Percentiles rank a stretch among this genome's conserved stretches.
Evolutionary conservation across 2,113 vertebrate genomes (phyloP).

Genomic region (Pungitius pungitius): DNA sequence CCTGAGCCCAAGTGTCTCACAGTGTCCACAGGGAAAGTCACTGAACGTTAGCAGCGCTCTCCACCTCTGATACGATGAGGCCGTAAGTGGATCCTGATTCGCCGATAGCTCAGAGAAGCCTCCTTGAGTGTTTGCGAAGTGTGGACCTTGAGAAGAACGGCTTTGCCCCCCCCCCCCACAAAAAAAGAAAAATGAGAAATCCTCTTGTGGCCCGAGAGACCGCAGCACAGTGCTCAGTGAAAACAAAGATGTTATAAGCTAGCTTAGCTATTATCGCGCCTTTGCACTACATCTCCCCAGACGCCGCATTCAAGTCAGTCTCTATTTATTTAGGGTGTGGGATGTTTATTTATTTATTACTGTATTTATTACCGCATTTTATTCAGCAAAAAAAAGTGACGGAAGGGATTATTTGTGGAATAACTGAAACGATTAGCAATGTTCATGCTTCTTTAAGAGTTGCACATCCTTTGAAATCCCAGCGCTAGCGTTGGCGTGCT

Average conservation of each 20-base stretch:
- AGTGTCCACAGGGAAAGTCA: constrained; percentile 59
- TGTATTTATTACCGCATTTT: constrained; percentile 72
- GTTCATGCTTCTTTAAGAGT: constrained; percentile 56
- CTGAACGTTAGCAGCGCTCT: constrained; percentile 49
- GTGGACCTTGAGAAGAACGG: constrained; percentile 75
- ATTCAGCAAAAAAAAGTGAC: constrained; percentile 82
- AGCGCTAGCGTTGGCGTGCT: constrained; percentile 51
- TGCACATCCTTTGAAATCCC: constrained; percentile 61
- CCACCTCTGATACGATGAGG: constrained; percentile 45
- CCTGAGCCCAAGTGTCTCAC: constrained; percentile 64
- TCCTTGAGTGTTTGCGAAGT: constrained; percentile 72
- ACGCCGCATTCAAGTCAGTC: constrained; percentile 92
- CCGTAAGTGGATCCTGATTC: constrained; percentile 62
- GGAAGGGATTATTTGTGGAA: constrained; percentile 99
- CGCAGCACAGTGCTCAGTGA: constrained; percentile 72
- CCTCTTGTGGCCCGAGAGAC: constrained; percentile 78
- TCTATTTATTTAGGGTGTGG: constrained; percentile 72
- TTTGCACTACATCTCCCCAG: constrained; percentile 87
- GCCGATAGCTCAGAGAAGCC: constrained; percentile 60
- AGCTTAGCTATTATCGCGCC: constrained; percentile 84
- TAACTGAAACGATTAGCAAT: constrained; percentile 79
- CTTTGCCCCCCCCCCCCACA: constrained; percentile 59
- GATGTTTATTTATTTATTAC: constrained; percentile 79
- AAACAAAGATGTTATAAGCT: constrained; percentile 86
- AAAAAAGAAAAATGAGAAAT: constrained; percentile 52